Percentiles rank a stretch among this genome's conserved stretches.
Conservation (phyloP, 2,797 vertebrate genomes). For the Danio jaintianensis region DNA sequence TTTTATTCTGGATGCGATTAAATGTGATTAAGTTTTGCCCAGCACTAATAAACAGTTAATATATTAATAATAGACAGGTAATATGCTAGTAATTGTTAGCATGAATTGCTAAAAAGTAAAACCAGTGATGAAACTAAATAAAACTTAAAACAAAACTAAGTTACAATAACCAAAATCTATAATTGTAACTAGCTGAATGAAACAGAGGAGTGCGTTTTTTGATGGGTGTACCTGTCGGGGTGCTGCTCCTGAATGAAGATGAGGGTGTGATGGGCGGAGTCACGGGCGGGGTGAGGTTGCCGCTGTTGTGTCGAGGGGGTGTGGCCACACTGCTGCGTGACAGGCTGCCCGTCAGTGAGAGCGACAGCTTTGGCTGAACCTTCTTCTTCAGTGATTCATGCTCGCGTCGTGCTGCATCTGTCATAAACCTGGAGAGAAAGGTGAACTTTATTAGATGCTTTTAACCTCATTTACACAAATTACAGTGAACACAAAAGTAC, state of each 20-base stretch:
- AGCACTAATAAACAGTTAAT: no score
- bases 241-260: conserved; percentile 96
- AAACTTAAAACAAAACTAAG: no score
- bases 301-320: conserved; percentile 92
- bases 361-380: conserved; percentile 92
- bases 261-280: conserved; percentile 98
- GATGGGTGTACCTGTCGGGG: conserved; percentile 87
- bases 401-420: conserved; percentile 92
- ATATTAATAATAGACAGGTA: no score
- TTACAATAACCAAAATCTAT: no score
- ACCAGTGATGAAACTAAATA: no score
- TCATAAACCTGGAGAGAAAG: conserved; percentile 89
- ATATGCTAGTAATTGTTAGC: no score
- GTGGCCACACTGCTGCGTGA: conserved; percentile 90
- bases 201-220: background rate
- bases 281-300: conserved; percentile 97
- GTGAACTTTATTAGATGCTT: background rate
- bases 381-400: conserved; percentile 94
- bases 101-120: no score
- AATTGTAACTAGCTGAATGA: no score
- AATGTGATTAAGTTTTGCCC: no score
- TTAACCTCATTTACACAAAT: background rate
- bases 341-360: conserved; percentile 88
- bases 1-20: no score
- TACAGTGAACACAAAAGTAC: background rate